Base-by-base conservation (phyloP, 2,797 vertebrate genomes). In the Cuculus canorus region DNA sequence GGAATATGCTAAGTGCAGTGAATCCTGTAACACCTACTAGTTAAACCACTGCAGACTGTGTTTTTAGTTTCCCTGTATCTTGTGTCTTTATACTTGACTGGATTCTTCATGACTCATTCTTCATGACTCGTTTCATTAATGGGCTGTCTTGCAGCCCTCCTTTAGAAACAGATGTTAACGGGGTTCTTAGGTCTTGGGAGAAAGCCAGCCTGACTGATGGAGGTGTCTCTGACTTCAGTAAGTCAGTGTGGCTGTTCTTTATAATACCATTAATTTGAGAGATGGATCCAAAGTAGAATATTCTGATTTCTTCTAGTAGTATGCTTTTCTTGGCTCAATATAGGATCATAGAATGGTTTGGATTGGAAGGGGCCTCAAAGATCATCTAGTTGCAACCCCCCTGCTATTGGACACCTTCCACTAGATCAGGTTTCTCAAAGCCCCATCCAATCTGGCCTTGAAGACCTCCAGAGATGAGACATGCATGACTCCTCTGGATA, bases 161-260 rank as follows among this genome's bases (percentile, higher is more conserved):
- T 50, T 52, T 32, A 78, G 75, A 91, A 88, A 41, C 3, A 63
- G 88, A 77, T 77, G 52, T 82, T 86, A 70, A 73, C 39, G 25
- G 85, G 39, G 54, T 63, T 81, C 54, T 90, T 76, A 13, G 39
- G 73, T 76, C 61, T 41, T 71, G 61, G 50, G 85, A 95, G 80
- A 90, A 83, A 81, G 63, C 14, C 65, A 64, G 69, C 37, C 57
- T 88, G 81, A 70, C 28, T 84, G 91, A 85, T 82, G 75, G 60
- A 77, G 8, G 2, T 61, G 54, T 17, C 71, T 90, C 73, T 41
- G 60, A 53, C 56, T 96, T 87, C 76, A 81, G 35, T 35, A 68
- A 85, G 79, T 81, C 80, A 72, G 39, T 95, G 47, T 92, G 70
- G 41, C 77, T 90, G 77, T 50, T 88, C 76, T 87, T 90, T 72